A percentile compares a stretch with the other conserved stretches of the same genome.
Evolutionary conservation across 2,113 vertebrate genomes (phyloP).

Genomic region (Dascyllus trimaculatus): DNA sequence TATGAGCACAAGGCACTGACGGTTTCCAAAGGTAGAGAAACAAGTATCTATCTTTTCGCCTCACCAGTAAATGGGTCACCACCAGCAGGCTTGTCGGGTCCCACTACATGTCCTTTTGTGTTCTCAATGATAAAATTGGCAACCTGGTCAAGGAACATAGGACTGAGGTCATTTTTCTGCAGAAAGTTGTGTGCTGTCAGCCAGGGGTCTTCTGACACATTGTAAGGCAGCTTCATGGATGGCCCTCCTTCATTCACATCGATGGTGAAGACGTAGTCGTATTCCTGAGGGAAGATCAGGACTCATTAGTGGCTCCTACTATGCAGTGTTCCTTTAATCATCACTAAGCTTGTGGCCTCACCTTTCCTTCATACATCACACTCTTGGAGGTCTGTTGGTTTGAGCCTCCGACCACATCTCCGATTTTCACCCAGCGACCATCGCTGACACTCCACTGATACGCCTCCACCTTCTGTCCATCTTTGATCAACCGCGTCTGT

Average conservation of each 20-base stretch:
- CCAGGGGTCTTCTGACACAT: conserved; percentile 95
- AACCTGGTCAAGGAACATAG: conserved; percentile 98
- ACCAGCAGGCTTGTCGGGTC: conserved; percentile 79
- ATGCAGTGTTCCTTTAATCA: rapidly evolving
- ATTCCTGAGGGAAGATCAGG: conserved; percentile 86
- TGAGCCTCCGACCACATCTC: conserved; percentile 97
- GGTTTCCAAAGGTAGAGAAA: neutral
- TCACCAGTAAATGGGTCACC: conserved; percentile 97
- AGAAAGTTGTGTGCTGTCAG: conserved; percentile 95
- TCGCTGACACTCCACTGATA: conserved; percentile 85
- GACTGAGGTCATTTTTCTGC: conserved; percentile 94
- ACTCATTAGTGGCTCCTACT: neutral
- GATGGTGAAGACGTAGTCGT: conserved; percentile 97
- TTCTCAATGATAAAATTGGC: conserved; percentile 99
- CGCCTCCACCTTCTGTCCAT: conserved; percentile 82
- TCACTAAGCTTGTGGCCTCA: conserved; percentile 61
- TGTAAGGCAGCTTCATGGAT: conserved; percentile 96
- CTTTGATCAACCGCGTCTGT: conserved; percentile 84
- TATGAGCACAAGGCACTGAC: neutral
- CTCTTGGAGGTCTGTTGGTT: conserved; percentile 93
- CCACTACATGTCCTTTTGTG: conserved; percentile 92
- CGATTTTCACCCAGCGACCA: conserved; percentile 95
- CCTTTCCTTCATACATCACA: conserved; percentile 96
- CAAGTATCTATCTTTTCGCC: neutral
- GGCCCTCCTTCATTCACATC: conserved; percentile 96